Base-by-base conservation (phyloP, 2,797 vertebrate species). In the Poecilia wingei region DNA sequence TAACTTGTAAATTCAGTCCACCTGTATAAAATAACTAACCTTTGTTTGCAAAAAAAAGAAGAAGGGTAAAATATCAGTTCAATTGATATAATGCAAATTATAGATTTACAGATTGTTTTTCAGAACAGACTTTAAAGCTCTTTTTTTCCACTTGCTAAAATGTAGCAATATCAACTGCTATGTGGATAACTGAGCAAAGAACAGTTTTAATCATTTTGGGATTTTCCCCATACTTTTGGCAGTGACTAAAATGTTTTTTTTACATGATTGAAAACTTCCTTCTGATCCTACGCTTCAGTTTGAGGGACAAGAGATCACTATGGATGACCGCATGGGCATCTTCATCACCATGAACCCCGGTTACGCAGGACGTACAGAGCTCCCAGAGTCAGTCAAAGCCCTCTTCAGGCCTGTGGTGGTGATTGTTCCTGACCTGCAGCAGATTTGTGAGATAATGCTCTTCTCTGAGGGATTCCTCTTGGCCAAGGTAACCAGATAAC, bases 281-380 rank as follows among this genome's bases (percentile, higher is more conserved):
- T 83, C 25, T 85, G 9, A 45, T 31, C 75, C 5, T 86, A 28
- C 4, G 9, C 49, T 73, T 81, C 79, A 99, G 98, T 99, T 99
- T 92, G 97, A 98, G 95, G 98, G 98, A 33, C 97, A 98, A 81
- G 97, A 98, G 89, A 99, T 99, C 88, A 82, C 92, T 36, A 88
- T 99, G 84, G 97, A 99, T 18, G 84, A 92, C 3, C 95, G 95
- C 31, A 97, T 99, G 93, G 98, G 98, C 68, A 99, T 99, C 91
- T 99, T 99, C 84, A 99, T 99, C 93, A 99, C 98, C 0, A 99
- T 99, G 98, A 99, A 99, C 87, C 98, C 98, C 0, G 98, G 98
- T 64, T 99, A 99, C 0, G 98, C 98, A 0, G 98, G 98, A 36
- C 96, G 97, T 46, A 99, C 98, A 0, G 98, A 99, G 91, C 95